A percentile compares a stretch with the other conserved stretches of the same genome.
These are phyloP conservation scores for Galerucella nymphaeae DNA, from an alignment of 2,888 invertebrate genomes.

Conservation along the genomic window DNA sequence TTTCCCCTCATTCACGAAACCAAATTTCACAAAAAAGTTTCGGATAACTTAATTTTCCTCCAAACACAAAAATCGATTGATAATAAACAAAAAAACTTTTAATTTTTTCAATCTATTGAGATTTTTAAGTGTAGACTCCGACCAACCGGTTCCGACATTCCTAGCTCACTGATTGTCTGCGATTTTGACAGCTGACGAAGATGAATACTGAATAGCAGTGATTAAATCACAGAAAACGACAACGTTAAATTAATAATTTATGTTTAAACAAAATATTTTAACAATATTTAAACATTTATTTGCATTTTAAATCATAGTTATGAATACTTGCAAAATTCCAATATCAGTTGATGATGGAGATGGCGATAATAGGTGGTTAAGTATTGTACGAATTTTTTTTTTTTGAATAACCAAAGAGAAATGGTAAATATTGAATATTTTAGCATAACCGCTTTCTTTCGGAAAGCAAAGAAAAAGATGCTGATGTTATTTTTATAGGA, in stretches of 20 bases:
- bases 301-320: conserved; percentile 52
- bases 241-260: conserved; percentile 11
- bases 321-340: conserved; percentile 81
- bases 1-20: too few species aligned
- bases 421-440: conserved; percentile 49
- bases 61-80: too few species aligned
- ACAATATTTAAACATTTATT: background rate
- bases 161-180: background rate
- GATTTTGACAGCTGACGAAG: background rate
- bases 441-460: conserved; percentile 88
- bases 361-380: conserved; percentile 89
- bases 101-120: too few species aligned
- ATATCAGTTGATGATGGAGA: conserved; percentile 79
- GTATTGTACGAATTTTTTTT: conserved; percentile 69
- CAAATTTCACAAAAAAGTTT: too few species aligned
- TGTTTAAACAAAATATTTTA: conserved; percentile 26
- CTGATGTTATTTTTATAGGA: conserved; percentile 91
- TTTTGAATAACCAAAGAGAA: conserved; percentile 19
- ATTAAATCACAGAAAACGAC: conserved; percentile 2
- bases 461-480: conserved; percentile 89
- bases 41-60: too few species aligned
- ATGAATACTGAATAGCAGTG: background rate
- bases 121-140: too few species aligned
- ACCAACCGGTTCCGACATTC: too few species aligned
- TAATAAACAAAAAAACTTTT: too few species aligned